Conservation (phyloP, 2,797 vertebrate species). For the Botia kubotai region DNA sequence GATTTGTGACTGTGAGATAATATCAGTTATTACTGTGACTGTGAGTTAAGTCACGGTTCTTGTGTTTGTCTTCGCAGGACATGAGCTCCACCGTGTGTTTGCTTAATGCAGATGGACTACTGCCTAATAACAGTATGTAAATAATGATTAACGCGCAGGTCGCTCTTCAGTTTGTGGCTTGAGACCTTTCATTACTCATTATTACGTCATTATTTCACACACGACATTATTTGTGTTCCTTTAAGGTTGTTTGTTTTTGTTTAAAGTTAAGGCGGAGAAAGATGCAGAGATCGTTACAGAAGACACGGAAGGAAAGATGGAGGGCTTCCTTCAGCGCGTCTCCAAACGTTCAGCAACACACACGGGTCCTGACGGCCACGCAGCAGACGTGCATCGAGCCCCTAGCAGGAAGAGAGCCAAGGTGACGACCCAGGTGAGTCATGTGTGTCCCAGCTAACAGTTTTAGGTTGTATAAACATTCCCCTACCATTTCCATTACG, state of each 20-base stretch:
- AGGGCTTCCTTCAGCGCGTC: conserved; percentile 73
- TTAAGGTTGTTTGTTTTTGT: not conserved
- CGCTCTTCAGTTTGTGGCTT: not conserved
- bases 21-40: no score
- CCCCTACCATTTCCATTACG: no score
- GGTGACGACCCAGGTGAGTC: conserved; percentile 81
- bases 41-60: conserved; percentile 10
- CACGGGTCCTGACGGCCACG: conserved; percentile 71
- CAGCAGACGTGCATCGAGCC: conserved; percentile 74
- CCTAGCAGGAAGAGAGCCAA: conserved; percentile 84
- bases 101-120: conserved; percentile 69
- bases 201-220: no score
- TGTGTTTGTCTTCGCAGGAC: conserved; percentile 69
- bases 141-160: not conserved
- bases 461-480: no score
- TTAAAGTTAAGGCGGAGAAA: conserved; percentile 55
- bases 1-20: conserved; percentile 5
- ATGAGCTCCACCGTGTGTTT: conserved; percentile 80
- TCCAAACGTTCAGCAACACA: conserved; percentile 81
- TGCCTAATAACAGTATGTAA: conserved; percentile 76
- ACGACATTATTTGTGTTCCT: not conserved
- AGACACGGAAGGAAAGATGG: conserved; percentile 70
- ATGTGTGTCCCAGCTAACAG: no score
- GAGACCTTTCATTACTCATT: not conserved
- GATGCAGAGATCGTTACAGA: conserved; percentile 41